Base-by-base conservation (phyloP, 2,797 vertebrate genomes). In the Arnoldichthys spilopterus region DNA sequence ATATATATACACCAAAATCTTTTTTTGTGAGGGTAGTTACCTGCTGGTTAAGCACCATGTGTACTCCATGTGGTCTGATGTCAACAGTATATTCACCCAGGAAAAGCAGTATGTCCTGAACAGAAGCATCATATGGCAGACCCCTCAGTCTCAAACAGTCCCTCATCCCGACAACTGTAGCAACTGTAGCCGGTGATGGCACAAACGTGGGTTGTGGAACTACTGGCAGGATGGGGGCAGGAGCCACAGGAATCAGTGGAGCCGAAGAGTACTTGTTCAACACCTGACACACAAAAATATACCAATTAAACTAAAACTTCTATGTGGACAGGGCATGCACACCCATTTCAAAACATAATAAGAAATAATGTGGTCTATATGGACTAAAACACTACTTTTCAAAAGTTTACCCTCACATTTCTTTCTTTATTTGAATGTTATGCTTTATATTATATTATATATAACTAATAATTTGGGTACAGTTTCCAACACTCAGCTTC, bases 41-140 rank as follows among this genome's bases (percentile, higher is more conserved):
- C 95, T 99, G 97, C 81, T 99, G 97, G 86, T 98, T 99, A 82
- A 99, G 96, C 72, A 99, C 97, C 97, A 99, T 98, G 87, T 99
- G 97, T 72, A 99, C 96, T 64, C 97, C 97, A 0, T 98, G 97
- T 8, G 97, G 96, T 87, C 96, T 97, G 85, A 99, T 98, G 85
- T 99, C 97, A 2, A 89, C 90, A 0, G 97, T 97, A 77, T 96
- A 94, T 0, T 99, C 97, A 26, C 95, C 97, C 91, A 99, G 95
- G 77, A 99, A 98, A 76, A 96, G 96, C 80, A 99, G 88, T 87
- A 99, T 98, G 74, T 99, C 97, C 67, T 99, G 96, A 0, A 98
- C 98, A 79, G 95, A 94, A 0, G 97, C 96, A 0, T 96, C 96
- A 87, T 98, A 99, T 1, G 97, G 97, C 34, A 99, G 92, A 5